phyloP scores from a whole-genome alignment of 1,140 invertebrate species.

The Gryon sp. region DNA sequence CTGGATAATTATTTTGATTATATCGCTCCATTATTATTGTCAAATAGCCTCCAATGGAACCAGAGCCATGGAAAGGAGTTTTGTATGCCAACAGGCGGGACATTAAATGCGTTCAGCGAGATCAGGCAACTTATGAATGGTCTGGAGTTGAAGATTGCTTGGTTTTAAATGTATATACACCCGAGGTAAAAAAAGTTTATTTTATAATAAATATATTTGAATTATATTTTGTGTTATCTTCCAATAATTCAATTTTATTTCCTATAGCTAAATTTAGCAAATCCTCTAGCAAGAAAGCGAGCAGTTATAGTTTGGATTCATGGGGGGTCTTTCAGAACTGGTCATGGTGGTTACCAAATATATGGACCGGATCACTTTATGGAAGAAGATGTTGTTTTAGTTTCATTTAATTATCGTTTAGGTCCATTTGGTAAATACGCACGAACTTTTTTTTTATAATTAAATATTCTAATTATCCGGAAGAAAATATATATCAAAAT shows the following conservation, averaged over 20 bases:
- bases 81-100: slow-evolving; percentile 10
- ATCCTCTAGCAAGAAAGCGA: slow-evolving; percentile 9
- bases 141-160: slow-evolving; percentile 72
- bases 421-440: slow-evolving; percentile 77
- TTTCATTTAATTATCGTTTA: slow-evolving; percentile 86
- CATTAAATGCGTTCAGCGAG: slow-evolving; percentile 18
- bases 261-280: slow-evolving; percentile 18
- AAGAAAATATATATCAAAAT: no score
- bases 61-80: slow-evolving; percentile 16
- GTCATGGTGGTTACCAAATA: slow-evolving; percentile 59
- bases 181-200: slow-evolving; percentile 57
- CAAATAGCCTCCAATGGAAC: slow-evolving; percentile 26
- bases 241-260: neutral
- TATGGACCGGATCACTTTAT: slow-evolving; percentile 84
- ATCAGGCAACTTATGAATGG: neutral
- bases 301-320: slow-evolving; percentile 65
- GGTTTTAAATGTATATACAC: slow-evolving; percentile 71
- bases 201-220: neutral
- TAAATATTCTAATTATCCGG: no score
- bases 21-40: no score
- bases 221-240: neutral
- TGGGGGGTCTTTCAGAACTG: slow-evolving; percentile 66
- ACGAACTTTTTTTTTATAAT: no score
- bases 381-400: slow-evolving; percentile 82
- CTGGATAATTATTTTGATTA: no score